A percentile compares a stretch with the other conserved stretches of the same genome.
Conservation (phyloP, 1,140 invertebrate species). For the Nasonia vitripennis region DNA sequence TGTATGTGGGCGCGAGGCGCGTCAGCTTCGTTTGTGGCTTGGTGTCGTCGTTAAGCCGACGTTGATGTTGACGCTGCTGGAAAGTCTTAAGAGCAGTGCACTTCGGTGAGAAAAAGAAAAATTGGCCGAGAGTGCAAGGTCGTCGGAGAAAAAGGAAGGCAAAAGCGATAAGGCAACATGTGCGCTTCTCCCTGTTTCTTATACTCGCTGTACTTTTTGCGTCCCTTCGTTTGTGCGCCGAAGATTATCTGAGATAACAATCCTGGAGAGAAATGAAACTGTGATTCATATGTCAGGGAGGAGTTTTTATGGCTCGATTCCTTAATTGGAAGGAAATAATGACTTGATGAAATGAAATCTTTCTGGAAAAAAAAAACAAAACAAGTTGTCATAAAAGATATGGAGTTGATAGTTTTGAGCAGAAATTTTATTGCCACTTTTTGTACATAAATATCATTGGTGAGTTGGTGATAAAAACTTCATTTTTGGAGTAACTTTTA, state of each 20-base stretch:
- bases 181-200: not conserved
- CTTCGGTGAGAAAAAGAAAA: not conserved
- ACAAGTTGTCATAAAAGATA: too few species aligned
- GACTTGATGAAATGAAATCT: not conserved
- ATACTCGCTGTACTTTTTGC: not conserved
- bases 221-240: not conserved
- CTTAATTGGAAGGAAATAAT: not conserved
- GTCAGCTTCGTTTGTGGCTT: slow-evolving; percentile 5
- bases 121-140: not conserved
- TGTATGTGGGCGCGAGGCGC: not conserved
- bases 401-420: too few species aligned
- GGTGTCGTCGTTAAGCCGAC: slow-evolving; percentile 27
- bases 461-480: too few species aligned
- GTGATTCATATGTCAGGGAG: too few species aligned
- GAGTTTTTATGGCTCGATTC: too few species aligned
- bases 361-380: too few species aligned
- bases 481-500: not conserved
- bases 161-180: not conserved
- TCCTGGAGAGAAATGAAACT: not conserved
- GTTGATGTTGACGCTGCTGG: slow-evolving; percentile 13
- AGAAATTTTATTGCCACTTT: too few species aligned
- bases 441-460: too few species aligned
- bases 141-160: not conserved
- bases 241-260: not conserved
- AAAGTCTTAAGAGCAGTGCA: not conserved